These are phyloP conservation scores for Thecocarcelia acutangulata DNA, from an alignment of 2,888 invertebrate genomes.

Conservation along the genomic window DNA sequence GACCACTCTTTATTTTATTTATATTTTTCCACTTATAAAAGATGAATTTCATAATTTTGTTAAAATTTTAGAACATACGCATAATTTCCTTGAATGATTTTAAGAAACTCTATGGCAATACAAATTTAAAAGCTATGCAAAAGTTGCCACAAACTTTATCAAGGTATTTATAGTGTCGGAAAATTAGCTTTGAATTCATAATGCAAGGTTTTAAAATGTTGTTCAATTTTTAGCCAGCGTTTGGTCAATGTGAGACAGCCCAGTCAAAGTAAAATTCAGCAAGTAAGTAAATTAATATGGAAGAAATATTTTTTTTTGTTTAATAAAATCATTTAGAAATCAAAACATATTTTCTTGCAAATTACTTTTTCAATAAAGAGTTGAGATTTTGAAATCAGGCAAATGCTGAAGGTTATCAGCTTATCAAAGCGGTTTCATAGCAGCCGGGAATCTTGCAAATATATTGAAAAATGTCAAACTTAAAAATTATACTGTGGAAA, in stretches of 20 bases:
- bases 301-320: not conserved
- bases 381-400: too few relatives aligned
- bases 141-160: constrained; percentile 76
- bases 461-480: too few relatives aligned
- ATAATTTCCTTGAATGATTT: constrained; percentile 80
- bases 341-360: too few relatives aligned
- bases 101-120: constrained; percentile 78
- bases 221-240: constrained; percentile 73
- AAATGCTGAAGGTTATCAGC: too few relatives aligned
- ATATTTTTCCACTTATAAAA: too few relatives aligned
- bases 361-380: too few relatives aligned
- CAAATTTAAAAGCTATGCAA: constrained; percentile 76
- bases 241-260: constrained; percentile 71
- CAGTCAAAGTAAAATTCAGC: constrained; percentile 74
- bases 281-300: constrained; percentile 57
- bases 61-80: constrained; percentile 77
- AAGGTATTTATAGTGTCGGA: constrained; percentile 72
- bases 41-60: not conserved
- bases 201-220: not conserved
- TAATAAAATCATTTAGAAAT: too few relatives aligned
- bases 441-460: too few relatives aligned
- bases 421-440: too few relatives aligned
- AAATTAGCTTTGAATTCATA: not conserved
- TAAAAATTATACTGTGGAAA: too few relatives aligned
- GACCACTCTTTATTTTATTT: too few relatives aligned